Evolutionary conservation across 1,140 invertebrate genomes (phyloP), one percentile per base, ranked within the genome.

Genomic region (Phortica variegata): DNA sequence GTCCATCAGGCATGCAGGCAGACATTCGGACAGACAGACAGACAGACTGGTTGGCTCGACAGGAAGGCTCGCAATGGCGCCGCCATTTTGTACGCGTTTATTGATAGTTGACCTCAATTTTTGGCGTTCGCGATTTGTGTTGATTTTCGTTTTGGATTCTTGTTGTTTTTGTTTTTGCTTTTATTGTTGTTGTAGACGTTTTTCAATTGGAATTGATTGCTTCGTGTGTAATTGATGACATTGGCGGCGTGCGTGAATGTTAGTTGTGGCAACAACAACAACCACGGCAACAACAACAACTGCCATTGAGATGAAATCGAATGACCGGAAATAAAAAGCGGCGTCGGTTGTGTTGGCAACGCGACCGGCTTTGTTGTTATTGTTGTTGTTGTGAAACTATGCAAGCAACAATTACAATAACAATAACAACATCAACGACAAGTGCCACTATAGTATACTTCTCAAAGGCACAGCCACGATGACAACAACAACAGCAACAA

Each of bases 201-300:
- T n/a, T 34, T n/a, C 32, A 8, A 34, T 26, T n/a, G 15, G 41
- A 43, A 34, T 33, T 51, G 43, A 39, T 52, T 58, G 58, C 62
- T 66, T 63, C 63, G 62, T 66, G 63, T 60, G 63, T 66, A 66
- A 66, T 63, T 63, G 60, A 63, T 66, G 62, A 51, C 58, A 51
- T 41, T 46, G 55, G 39, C 47, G 47, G 21, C 40, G 34, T 10
- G 37, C 38, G 33, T 34, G 10, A 34, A 39, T 47, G 43, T 38
- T 39, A n/a, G 32, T 33, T 43, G 49, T 55, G 49, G 53, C 53
- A 43, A 21, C 49, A 26, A 34, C 12, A 34, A 5, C 33, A 34
- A 15, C 33, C 12, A 16, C 46, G 33, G 21, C 45, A 40, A 36
- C 42, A 40, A 31, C 32, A 18, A 42, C 47, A 45, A 40, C 36